These are phyloP conservation scores for Trachelus tabidus DNA, from an alignment of 2,888 invertebrate genomes.

Conservation along the genomic window DNA sequence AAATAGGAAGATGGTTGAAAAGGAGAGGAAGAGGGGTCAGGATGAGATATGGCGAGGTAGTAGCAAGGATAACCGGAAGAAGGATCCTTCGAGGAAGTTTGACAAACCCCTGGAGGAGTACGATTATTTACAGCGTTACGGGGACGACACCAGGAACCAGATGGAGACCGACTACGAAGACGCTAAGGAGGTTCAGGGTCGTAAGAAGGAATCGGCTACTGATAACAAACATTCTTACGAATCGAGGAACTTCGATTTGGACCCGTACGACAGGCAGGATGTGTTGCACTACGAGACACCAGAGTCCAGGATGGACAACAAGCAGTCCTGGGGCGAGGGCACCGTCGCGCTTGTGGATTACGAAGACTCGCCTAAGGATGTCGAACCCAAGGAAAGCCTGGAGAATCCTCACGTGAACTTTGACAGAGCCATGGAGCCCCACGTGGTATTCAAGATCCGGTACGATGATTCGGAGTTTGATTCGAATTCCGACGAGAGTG, in stretches of 20 bases:
- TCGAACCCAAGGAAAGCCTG: conserved; percentile 6
- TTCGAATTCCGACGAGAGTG: conserved; percentile 47
- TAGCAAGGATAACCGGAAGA: background rate
- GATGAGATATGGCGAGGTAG: conserved; percentile 4
- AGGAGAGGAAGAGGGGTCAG: conserved; percentile 18
- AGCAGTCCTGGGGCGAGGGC: conserved; percentile 12
- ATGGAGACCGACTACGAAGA: conserved; percentile 6
- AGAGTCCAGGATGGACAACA: conserved; percentile 38
- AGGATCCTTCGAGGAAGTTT: background rate
- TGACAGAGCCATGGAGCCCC: conserved; percentile 52
- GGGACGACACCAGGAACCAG: background rate
- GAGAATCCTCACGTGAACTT: conserved; percentile 37
- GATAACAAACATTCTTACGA: background rate
- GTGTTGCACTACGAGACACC: conserved; percentile 59
- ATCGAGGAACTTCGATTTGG: conserved; percentile 33
- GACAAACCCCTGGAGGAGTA: background rate
- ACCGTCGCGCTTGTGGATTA: conserved; percentile 23
- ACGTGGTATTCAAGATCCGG: conserved; percentile 59
- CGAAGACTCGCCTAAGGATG: conserved; percentile 17
- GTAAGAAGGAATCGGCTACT: background rate
- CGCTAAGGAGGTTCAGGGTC: background rate
- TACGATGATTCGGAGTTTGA: conserved; percentile 60
- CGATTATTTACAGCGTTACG: background rate
- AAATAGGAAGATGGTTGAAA: conserved; percentile 39
- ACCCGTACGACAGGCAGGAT: conserved; percentile 56